Evolutionary conservation across 2,888 invertebrate genomes (phyloP).

Genomic region (Drosophila suboccidentalis): DNA sequence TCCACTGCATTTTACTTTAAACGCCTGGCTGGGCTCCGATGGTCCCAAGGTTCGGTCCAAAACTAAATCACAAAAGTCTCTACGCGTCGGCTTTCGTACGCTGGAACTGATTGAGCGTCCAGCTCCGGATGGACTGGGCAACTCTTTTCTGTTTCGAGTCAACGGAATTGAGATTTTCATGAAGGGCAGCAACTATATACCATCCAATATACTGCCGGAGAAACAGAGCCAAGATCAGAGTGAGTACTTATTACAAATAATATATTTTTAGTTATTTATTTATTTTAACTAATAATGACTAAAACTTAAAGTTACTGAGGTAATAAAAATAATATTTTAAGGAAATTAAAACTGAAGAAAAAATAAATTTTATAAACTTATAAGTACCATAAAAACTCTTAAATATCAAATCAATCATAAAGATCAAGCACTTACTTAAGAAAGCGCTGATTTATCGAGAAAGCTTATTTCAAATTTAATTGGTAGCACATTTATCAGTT

Average conservation of each 20-base stretch:
- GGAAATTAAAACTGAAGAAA: too few relatives aligned
- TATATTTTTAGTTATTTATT: neutral
- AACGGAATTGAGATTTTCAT: conserved; percentile 95
- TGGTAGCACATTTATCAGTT: too few relatives aligned
- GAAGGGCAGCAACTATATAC: conserved; percentile 98
- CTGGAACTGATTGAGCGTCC: conserved; percentile 91
- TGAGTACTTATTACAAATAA: conserved; percentile 44
- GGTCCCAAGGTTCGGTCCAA: conserved; percentile 72
- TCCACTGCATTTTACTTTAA: conserved; percentile 87
- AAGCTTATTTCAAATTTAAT: neutral
- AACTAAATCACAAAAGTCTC: conserved; percentile 86
- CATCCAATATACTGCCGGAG: conserved; percentile 94
- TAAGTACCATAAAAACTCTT: neutral
- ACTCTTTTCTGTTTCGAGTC: conserved; percentile 94
- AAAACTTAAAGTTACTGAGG: too few relatives aligned
- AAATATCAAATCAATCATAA: neutral
- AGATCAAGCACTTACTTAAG: neutral
- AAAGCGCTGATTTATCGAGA: neutral
- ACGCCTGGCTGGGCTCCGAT: conserved; percentile 79
- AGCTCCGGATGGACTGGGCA: conserved; percentile 86
- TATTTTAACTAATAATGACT: too few relatives aligned
- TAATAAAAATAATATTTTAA: too few relatives aligned
- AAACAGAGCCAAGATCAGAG: conserved; percentile 86
- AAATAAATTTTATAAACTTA: too few relatives aligned
- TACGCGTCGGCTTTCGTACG: conserved; percentile 94